phyloP scores from a whole-genome alignment of 2,888 invertebrate species.

The Acheta domesticus region DNA sequence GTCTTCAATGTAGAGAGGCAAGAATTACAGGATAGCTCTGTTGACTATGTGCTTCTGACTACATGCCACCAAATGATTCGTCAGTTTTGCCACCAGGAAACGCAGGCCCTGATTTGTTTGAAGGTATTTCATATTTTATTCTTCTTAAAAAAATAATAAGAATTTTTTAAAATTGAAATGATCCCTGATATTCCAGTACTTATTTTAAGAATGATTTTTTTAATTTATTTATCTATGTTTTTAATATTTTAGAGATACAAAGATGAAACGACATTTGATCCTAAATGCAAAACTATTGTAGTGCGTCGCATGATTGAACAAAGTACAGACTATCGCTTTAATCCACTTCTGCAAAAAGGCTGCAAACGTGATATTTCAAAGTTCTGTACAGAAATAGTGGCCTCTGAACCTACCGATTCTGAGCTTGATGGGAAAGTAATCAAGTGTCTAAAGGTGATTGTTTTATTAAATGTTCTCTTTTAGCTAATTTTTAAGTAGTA shows the following conservation, averaged over 20 bases:
- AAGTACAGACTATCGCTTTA: constrained; percentile 84
- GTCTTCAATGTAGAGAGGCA: constrained; percentile 83
- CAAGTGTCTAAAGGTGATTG: constrained; percentile 66
- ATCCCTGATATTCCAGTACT: constrained; percentile 22
- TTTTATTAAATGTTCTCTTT: neutral
- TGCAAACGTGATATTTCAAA: constrained; percentile 80
- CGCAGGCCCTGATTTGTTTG: constrained; percentile 71
- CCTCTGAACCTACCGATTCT: constrained; percentile 53
- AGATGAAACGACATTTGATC: constrained; percentile 74
- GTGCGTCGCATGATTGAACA: constrained; percentile 85
- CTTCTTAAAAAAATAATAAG: neutral
- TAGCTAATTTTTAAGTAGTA: neutral
- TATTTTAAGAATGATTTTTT: constrained; percentile 21
- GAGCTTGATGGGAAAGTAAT: constrained; percentile 81
- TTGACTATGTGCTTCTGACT: constrained; percentile 80
- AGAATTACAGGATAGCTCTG: constrained; percentile 79
- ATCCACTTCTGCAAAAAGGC: constrained; percentile 75
- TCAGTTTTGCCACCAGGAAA: constrained; percentile 71
- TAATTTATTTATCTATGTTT: constrained; percentile 3
- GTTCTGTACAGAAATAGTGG: constrained; percentile 57
- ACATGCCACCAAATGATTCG: constrained; percentile 84
- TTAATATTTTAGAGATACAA: constrained; percentile 57
- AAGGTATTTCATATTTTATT: constrained; percentile 53
- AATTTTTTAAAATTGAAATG: neutral
- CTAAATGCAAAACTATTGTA: constrained; percentile 79